phyloP scores from a whole-genome alignment of 2,888 invertebrate genomes.

The Lithodes maja region DNA sequence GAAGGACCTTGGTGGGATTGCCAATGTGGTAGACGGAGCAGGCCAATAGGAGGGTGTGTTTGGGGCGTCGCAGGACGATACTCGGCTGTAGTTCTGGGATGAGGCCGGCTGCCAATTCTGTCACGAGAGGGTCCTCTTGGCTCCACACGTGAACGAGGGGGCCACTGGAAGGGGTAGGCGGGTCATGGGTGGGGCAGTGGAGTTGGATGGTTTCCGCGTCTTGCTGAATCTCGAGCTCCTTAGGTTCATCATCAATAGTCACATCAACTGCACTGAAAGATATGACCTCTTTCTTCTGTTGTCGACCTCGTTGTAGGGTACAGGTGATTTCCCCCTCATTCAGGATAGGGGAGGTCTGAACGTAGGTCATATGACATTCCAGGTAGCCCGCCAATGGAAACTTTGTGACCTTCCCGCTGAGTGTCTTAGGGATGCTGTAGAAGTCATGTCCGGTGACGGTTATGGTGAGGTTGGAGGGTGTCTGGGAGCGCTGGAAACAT shows the following conservation, averaged over 20 bases:
- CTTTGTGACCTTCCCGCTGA: too few relatives aligned
- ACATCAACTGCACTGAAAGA: slow-evolving; percentile 31
- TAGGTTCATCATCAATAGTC: background rate
- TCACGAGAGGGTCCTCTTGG: slow-evolving; percentile 22
- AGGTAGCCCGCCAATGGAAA: too few relatives aligned
- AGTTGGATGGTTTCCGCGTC: background rate
- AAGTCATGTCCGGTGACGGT: too few relatives aligned
- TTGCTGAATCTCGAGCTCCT: slow-evolving; percentile 17
- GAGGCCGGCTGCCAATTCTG: background rate
- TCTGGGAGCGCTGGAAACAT: too few relatives aligned
- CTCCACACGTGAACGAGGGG: slow-evolving; percentile 55
- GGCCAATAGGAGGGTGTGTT: background rate
- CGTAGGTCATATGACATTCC: slow-evolving; percentile 20
- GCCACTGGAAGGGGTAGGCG: slow-evolving; percentile 12
- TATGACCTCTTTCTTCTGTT: slow-evolving; percentile 10
- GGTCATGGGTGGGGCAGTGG: slow-evolving; percentile 31
- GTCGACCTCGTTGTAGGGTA: slow-evolving; percentile 29
- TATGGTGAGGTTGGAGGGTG: too few relatives aligned
- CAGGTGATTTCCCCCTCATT: slow-evolving; percentile 45
- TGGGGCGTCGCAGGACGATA: background rate
- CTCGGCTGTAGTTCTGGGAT: background rate
- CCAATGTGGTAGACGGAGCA: slow-evolving; percentile 37
- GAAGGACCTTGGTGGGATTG: slow-evolving; percentile 9
- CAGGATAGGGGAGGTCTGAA: slow-evolving; percentile 45
- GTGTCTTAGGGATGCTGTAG: too few relatives aligned